Conservation (phyloP, 2,113 vertebrate species). For the Anolis carolinensis region DNA sequence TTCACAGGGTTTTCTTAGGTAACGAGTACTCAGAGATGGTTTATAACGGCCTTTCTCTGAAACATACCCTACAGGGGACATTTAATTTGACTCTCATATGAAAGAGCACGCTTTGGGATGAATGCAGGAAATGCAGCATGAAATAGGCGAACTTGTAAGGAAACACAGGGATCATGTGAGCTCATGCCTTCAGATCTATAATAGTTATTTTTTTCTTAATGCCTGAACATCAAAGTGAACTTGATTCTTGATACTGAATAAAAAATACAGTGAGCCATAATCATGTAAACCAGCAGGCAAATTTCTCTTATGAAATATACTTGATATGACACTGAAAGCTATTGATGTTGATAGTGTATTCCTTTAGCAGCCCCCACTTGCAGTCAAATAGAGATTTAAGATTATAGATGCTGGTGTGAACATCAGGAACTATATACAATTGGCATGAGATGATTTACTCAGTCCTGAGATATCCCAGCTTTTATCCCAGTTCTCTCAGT, state of each 20-base stretch:
- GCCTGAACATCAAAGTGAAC: background rate
- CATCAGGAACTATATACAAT: background rate
- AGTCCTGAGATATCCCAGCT: background rate
- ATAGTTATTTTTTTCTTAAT: background rate
- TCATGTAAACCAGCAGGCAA: background rate
- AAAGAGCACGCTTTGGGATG: background rate
- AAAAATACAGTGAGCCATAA: background rate
- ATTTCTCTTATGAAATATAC: background rate
- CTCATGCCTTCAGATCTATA: background rate
- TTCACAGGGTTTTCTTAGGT: no score
- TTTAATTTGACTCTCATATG: no score
- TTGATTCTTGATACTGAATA: no score
- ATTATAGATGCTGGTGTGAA: background rate
- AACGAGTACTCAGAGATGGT: no score
- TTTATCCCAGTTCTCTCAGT: background rate
- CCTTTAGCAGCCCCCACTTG: background rate
- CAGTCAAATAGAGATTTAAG: background rate
- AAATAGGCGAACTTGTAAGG: background rate
- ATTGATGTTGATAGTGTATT: background rate
- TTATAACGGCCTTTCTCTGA: no score
- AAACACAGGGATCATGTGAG: background rate
- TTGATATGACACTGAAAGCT: background rate
- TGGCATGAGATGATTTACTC: background rate
- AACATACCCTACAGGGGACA: no score
- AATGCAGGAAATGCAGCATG: background rate